These are phyloP conservation scores for Tarsius wallacei DNA, from an alignment of 2,797 vertebrate species.

Conservation along the genomic window DNA sequence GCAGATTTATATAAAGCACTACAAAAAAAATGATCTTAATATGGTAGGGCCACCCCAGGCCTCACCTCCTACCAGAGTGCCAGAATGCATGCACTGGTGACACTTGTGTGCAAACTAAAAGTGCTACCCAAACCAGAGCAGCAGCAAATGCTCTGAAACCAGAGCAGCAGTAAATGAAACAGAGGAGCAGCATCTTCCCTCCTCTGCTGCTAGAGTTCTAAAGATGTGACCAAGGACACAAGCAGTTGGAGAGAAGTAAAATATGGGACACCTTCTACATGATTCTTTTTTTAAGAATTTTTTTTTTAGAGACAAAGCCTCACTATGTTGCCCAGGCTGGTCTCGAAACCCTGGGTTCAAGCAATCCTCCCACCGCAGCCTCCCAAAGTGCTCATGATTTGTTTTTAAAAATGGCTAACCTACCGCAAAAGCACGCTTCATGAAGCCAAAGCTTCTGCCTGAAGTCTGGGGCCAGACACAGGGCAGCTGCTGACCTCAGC, in stretches of 20 bases:
- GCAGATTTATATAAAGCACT: neutral
- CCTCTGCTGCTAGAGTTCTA: neutral
- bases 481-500: slow-evolving; percentile 1
- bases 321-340: no score
- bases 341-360: no score
- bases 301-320: no score
- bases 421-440: neutral
- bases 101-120: neutral
- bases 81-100: neutral
- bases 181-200: neutral
- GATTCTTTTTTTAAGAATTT: neutral
- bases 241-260: neutral
- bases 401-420: neutral
- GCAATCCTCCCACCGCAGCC: no score
- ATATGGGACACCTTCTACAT: neutral
- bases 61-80: neutral
- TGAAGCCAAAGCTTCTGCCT: neutral
- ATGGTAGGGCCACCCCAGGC: neutral
- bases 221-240: neutral
- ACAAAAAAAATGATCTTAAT: neutral
- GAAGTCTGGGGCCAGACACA: neutral
- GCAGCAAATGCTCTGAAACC: slow-evolving; percentile 33
- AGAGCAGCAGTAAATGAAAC: neutral
- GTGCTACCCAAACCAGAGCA: neutral
- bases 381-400: no score